Conservation (phyloP, 2,797 vertebrate genomes). For the Buceros bicornis region DNA sequence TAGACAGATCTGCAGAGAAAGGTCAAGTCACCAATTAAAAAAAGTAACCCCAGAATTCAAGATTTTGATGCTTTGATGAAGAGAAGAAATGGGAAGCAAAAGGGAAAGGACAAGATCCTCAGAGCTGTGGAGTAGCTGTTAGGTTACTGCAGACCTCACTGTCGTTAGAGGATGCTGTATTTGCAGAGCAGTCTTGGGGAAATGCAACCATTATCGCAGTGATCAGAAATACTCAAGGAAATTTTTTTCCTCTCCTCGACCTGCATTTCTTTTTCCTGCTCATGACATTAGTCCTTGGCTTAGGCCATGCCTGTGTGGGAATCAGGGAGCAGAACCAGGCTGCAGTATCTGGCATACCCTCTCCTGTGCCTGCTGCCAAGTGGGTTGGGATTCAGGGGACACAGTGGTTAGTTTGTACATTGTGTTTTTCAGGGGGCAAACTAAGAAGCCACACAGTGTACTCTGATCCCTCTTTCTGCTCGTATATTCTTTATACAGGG, state of each 20-base stretch:
- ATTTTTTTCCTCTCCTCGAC: not conserved
- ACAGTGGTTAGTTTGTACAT: not conserved
- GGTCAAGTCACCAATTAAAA: not conserved
- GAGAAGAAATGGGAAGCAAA: conserved; percentile 11
- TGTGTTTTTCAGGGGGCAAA: not conserved
- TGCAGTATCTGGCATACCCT: not conserved
- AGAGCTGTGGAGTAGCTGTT: not conserved
- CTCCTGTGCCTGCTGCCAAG: not conserved
- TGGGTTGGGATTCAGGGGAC: not conserved
- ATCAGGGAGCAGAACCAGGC: not conserved
- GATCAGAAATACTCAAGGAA: not conserved
- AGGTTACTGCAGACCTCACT: not conserved
- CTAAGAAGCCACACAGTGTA: not conserved
- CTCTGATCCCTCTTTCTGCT: not conserved
- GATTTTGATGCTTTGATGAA: not conserved
- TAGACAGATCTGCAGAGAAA: not conserved
- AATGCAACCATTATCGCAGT: not conserved
- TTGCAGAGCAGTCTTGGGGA: not conserved
- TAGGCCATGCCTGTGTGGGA: not conserved
- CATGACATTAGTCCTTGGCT: not conserved
- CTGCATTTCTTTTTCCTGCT: not conserved
- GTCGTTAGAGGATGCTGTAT: not conserved
- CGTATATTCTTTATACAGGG: not conserved
- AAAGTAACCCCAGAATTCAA: not conserved
- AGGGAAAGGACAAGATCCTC: not conserved